Conservation (phyloP, 2,888 invertebrate species). For the Nomada fabriciana region DNA sequence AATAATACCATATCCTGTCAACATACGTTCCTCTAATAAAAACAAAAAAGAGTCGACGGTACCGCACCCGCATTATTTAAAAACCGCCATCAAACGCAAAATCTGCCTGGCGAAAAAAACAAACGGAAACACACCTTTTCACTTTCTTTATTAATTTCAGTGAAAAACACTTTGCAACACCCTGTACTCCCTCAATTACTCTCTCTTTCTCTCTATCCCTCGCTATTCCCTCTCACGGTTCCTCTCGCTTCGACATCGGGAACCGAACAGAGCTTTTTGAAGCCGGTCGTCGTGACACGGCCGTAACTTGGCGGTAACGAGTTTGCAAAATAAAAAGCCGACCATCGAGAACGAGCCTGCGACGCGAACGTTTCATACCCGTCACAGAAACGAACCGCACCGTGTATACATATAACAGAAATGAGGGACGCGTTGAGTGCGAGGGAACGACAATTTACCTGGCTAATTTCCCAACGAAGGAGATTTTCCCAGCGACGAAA, state of each 20-base stretch:
- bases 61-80: no score
- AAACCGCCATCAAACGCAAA: no score
- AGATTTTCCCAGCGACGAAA: no score
- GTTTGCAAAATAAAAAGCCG: constrained; percentile 60
- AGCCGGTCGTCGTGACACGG: constrained; percentile 44
- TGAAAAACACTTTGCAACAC: no score
- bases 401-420: neutral
- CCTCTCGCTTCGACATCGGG: constrained; percentile 1
- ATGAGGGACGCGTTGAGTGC: neutral
- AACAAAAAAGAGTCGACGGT: no score
- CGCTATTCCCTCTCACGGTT: neutral
- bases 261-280: constrained; percentile 41
- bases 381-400: constrained; percentile 11
- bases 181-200: neutral
- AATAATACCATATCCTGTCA: no score
- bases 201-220: neutral
- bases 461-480: constrained; percentile 36
- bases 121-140: no score
- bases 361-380: constrained; percentile 48
- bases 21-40: no score
- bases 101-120: no score
- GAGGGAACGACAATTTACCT: constrained; percentile 19
- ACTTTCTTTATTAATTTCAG: no score
- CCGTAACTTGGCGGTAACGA: constrained; percentile 63
- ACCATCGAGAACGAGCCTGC: constrained; percentile 36